Percentiles rank a stretch among this genome's conserved stretches.
These are phyloP conservation scores for Hypomecis atomaria DNA, from an alignment of 2,888 invertebrate genomes.

Conservation along the genomic window DNA sequence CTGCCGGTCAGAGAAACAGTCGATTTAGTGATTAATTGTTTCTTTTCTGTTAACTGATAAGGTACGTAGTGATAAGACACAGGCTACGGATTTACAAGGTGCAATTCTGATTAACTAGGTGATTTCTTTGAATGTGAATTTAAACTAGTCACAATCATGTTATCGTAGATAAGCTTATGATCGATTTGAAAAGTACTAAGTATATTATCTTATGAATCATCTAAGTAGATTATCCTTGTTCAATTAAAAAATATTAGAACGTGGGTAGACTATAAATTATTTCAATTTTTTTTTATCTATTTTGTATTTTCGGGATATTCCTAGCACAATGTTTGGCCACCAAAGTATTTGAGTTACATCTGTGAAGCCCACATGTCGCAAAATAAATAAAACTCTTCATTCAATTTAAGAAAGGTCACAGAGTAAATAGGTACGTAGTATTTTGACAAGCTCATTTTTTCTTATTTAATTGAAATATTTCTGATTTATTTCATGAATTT, in stretches of 20 bases:
- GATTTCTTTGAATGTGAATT: conserved; percentile 17
- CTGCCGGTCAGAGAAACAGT: conserved; percentile 18
- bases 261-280: not conserved
- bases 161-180: conserved; percentile 5
- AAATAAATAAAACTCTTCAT: no score
- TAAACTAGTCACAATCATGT: conserved; percentile 17
- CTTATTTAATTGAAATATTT: no score
- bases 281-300: not conserved
- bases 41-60: conserved; percentile 16
- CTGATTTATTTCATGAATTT: not conserved
- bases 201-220: conserved; percentile 2
- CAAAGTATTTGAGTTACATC: no score
- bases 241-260: not conserved
- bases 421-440: no score
- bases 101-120: conserved; percentile 22
- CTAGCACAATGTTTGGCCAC: not conserved
- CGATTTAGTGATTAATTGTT: conserved; percentile 19
- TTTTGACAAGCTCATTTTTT: no score
- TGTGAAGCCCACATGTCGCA: no score
- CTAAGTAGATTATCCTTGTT: not conserved
- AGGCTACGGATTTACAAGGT: conserved; percentile 20
- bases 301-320: not conserved
- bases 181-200: not conserved
- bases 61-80: conserved; percentile 21
- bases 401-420: no score